Evolutionary conservation across 2,888 invertebrate genomes (phyloP), one percentile per base, ranked within the genome.

Genomic region (Azorinus chamasolen): DNA sequence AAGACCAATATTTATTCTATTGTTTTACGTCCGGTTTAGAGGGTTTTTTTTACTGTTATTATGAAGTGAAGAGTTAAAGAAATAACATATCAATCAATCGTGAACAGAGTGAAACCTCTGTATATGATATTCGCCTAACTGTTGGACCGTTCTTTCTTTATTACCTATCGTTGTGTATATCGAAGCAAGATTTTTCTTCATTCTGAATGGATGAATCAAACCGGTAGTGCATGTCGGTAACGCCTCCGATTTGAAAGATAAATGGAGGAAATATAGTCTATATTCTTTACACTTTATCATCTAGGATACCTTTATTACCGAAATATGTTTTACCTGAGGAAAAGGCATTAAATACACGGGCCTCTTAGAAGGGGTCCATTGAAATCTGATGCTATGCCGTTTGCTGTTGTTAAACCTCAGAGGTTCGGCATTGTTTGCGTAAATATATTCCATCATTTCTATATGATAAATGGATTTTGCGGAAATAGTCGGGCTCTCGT

Each of bases 341-440:
- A 27, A 37, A 46, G 20, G 24, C 46, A 48, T 59, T 59, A 58
- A 58, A 25, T 18, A 45, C 48, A 59, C 18, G 16, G 59, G 45
- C 32, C 25, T 27, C 59, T 59, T 59, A 10, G 59, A 59, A 59
- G 59, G 59, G 59, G 59, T 46, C 59, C n/a, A 25, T 46, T 59
- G 59, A 59, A 46, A 59, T 27, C n/a, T 25, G 59, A 59, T 22
- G 18, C n/a, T 45, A 27, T 6, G 46, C 43, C 46, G 27, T 59
- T 59, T 59, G 46, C 45, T 22, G 45, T 46, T 59, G 59, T 59
- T 59, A n/a, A 18, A 41, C 20, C 57, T 39, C 43, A 57, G 43
- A 27, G 24, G 27, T 45, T 12, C 22, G 50, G 4, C 12, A 50
- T 50, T 50, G 50, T 50, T 50, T 22, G 50, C 50, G 22, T 50